Conservation (phyloP, 2,888 invertebrate genomes). For the Aporophyla lueneburgensis region DNA sequence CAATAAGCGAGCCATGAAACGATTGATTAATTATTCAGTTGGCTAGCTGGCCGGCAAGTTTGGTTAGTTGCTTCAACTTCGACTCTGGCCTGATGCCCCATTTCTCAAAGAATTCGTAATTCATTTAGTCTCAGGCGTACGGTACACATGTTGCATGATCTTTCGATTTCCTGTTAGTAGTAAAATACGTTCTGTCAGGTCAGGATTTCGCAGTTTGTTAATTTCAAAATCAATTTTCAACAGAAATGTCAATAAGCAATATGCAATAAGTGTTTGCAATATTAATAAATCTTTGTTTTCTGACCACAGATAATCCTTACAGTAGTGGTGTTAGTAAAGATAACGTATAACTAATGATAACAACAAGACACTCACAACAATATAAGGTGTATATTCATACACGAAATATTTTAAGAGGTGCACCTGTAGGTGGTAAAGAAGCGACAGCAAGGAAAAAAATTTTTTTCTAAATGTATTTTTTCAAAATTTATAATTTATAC, state of each 20-base stretch:
- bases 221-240: neutral
- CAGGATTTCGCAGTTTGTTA: neutral
- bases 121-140: neutral
- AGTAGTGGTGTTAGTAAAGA: neutral
- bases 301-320: neutral
- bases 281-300: neutral
- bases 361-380: neutral
- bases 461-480: too few species aligned
- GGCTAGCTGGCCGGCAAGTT: constrained; percentile 7
- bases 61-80: constrained; percentile 11
- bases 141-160: neutral
- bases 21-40: constrained; percentile 18
- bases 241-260: neutral
- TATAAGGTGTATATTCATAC: too few species aligned
- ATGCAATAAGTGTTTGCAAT: neutral
- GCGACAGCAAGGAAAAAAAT: too few species aligned
- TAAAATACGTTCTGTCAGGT: neutral
- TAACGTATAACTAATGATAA: neutral
- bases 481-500: too few species aligned
- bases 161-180: neutral
- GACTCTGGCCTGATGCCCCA: constrained; percentile 5
- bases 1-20: constrained; percentile 8
- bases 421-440: too few species aligned
- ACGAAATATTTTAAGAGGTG: too few species aligned
- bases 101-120: constrained; percentile 31